Percentiles rank a stretch among this genome's conserved stretches.
These are phyloP conservation scores for Antennarius striatus DNA, from an alignment of 2,113 vertebrate genomes.

Conservation along the genomic window DNA sequence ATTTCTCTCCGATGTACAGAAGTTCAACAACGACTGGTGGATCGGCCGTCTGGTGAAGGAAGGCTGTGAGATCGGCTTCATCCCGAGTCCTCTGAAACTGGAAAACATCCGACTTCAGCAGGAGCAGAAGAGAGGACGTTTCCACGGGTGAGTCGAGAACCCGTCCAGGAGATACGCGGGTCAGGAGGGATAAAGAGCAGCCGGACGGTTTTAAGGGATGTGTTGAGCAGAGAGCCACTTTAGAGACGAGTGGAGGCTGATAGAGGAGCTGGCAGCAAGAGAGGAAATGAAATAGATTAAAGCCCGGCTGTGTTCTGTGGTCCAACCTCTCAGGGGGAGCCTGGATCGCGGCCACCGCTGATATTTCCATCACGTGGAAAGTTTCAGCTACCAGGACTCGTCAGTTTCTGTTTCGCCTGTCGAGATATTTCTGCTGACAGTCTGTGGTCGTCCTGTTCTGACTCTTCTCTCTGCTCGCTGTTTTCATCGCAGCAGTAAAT, in stretches of 20 bases:
- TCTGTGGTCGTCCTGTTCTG: background rate
- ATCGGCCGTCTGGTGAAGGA: constrained; percentile 97
- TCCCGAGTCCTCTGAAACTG: constrained; percentile 93
- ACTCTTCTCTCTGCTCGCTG: constrained; percentile 11
- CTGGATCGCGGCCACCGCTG: constrained; percentile 35
- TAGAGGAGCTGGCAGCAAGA: constrained; percentile 18
- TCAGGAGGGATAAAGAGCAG: constrained; percentile 9
- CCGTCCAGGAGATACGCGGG: background rate
- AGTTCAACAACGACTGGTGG: constrained; percentile 99
- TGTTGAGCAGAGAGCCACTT: constrained; percentile 22
- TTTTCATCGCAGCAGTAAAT: constrained; percentile 82
- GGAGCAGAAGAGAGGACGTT: constrained; percentile 94
- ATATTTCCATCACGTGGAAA: constrained; percentile 54
- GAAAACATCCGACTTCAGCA: constrained; percentile 95
- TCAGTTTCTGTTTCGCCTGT: background rate
- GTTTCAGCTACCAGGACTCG: background rate
- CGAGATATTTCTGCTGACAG: background rate
- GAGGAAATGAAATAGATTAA: constrained; percentile 33
- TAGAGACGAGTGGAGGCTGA: constrained; percentile 19
- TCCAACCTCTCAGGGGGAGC: constrained; percentile 34
- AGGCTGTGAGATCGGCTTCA: constrained; percentile 96
- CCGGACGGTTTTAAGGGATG: background rate
- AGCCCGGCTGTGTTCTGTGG: constrained; percentile 22
- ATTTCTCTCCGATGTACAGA: constrained; percentile 73
- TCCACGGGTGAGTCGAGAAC: constrained; percentile 86